These are phyloP conservation scores for Cephalopholis sonnerati DNA, from an alignment of 2,113 vertebrate species.

Conservation along the genomic window DNA sequence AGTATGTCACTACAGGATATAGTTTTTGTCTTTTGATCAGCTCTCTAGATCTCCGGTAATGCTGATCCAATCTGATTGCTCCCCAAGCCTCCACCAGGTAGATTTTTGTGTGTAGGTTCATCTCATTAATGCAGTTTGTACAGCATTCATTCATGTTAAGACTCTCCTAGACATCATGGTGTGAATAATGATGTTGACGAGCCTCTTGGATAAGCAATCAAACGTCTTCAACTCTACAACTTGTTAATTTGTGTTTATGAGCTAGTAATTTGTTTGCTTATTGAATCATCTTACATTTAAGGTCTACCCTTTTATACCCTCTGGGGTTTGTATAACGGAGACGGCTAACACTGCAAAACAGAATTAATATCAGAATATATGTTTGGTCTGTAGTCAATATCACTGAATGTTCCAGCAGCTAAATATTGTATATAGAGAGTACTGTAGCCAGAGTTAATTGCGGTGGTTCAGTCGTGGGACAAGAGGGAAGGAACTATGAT, in stretches of 20 bases:
- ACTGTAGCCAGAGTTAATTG: conserved; percentile 35
- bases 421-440: conserved; percentile 1
- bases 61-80: not conserved
- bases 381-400: not conserved
- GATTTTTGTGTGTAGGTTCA: not conserved
- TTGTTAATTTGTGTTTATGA: not conserved
- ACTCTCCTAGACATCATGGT: not conserved
- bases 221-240: not conserved
- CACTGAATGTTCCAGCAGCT: not conserved
- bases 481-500: conserved; percentile 17
- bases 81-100: not conserved
- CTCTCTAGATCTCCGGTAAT: not conserved
- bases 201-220: not conserved
- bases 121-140: conserved; percentile 2
- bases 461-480: conserved; percentile 2
- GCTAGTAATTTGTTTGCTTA: not conserved
- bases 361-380: not conserved
- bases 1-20: not conserved
- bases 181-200: not conserved
- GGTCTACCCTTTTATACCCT: too few relatives aligned
- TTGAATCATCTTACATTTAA: not conserved
- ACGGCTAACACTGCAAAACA: not conserved
- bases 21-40: conserved; percentile 2
- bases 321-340: not conserved
- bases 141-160: not conserved